Percentiles rank a stretch among this genome's conserved stretches.
phyloP scores from a whole-genome alignment of 2,113 vertebrate species.

The Stomatorhinus ivindoensis region DNA sequence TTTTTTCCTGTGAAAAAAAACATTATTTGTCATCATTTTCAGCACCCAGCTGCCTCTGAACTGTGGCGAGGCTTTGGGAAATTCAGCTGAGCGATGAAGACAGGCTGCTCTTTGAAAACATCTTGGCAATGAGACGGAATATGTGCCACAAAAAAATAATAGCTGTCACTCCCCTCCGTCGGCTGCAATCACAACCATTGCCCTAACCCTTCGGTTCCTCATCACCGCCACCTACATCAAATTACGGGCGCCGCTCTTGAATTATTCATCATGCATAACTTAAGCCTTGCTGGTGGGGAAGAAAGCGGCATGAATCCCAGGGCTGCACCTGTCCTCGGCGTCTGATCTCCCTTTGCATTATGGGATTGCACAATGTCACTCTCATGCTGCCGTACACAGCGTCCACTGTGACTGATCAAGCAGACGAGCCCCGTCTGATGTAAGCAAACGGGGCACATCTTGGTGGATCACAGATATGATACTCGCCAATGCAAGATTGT shows the following conservation, averaged over 20 bases:
- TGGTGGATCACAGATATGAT: background rate
- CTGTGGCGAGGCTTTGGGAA: background rate
- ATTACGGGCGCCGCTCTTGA: constrained; percentile 41
- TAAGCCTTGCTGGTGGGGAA: constrained; percentile 29
- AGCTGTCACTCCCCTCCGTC: constrained; percentile 41
- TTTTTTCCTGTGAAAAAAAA: background rate
- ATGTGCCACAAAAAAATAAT: constrained; percentile 31
- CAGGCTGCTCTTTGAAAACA: background rate
- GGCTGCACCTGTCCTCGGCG: constrained; percentile 10
- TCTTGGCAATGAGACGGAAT: background rate
- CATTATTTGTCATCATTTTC: background rate
- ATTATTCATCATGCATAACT: constrained; percentile 54
- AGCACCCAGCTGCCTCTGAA: background rate
- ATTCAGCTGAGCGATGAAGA: background rate
- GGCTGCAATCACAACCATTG: constrained; percentile 43
- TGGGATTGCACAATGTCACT: background rate
- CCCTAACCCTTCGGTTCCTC: constrained; percentile 48
- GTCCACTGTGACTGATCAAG: background rate
- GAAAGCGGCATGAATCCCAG: constrained; percentile 37
- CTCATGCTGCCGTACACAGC: background rate
- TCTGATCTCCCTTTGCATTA: constrained; percentile 25
- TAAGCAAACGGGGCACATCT: background rate
- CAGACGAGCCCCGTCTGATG: background rate
- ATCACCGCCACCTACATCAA: constrained; percentile 42
- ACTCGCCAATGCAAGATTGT: background rate